Evolutionary conservation across 2,113 vertebrate species (phyloP).

Genomic region (Psittacara wagleri): DNA sequence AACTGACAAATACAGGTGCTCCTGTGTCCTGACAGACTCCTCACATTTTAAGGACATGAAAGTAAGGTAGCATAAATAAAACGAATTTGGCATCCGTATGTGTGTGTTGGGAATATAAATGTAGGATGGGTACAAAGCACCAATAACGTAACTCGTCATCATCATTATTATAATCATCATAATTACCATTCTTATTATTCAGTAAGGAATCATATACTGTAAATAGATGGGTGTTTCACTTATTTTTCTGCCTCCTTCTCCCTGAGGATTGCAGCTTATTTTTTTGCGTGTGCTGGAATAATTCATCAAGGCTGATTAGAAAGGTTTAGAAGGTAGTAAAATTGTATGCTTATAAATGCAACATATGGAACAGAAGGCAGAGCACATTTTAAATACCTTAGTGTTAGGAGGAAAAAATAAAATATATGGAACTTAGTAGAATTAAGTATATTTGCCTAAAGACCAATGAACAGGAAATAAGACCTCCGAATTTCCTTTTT

Average conservation of each 20-base stretch:
- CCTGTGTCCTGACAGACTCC: neutral
- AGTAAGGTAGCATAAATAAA: neutral
- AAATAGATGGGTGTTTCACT: neutral
- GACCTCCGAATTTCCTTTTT: neutral
- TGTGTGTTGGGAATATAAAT: neutral
- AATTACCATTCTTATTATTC: neutral
- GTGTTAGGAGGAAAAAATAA: neutral
- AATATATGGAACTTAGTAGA: neutral
- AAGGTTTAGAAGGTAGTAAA: neutral
- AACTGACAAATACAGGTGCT: neutral
- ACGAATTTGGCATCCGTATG: neutral
- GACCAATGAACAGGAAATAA: neutral
- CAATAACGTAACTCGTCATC: neutral
- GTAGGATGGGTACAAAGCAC: neutral
- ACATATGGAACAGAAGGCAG: neutral
- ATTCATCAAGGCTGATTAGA: neutral
- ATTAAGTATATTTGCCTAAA: neutral
- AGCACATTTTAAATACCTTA: neutral
- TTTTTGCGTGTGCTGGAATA: neutral
- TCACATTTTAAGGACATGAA: neutral
- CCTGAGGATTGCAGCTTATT: neutral
- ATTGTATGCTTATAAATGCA: neutral
- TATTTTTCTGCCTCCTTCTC: neutral
- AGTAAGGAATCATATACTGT: neutral
- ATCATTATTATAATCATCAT: neutral